Percentiles rank a stretch among this genome's conserved stretches.
Evolutionary conservation across 1,140 invertebrate species (phyloP).

Genomic region (Metaphire vulgaris): DNA sequence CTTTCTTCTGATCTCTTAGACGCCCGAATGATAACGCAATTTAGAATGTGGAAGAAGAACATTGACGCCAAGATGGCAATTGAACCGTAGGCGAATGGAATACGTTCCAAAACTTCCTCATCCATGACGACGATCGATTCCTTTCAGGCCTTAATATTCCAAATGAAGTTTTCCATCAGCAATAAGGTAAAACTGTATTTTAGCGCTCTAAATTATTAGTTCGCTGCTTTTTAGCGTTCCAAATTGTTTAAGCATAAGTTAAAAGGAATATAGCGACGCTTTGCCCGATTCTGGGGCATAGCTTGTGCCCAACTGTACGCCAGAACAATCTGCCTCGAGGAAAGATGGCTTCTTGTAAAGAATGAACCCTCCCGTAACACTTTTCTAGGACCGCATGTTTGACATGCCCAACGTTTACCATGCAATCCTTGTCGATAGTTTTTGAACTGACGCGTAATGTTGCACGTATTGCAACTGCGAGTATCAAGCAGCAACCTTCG

Average conservation of each 20-base stretch:
- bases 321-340: no score
- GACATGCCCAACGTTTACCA: no score
- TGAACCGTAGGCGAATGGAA: not conserved
- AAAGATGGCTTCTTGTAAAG: no score
- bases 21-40: not conserved
- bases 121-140: not conserved
- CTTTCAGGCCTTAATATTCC: not conserved
- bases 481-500: no score
- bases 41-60: not conserved
- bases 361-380: no score
- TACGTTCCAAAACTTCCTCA: not conserved
- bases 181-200: not conserved
- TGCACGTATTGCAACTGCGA: no score
- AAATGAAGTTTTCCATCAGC: not conserved
- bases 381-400: no score
- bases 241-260: not conserved
- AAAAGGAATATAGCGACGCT: not conserved
- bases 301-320: not conserved
- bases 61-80: not conserved
- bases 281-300: not conserved
- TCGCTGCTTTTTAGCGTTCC: no score
- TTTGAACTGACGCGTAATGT: no score
- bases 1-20: not conserved
- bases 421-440: no score
- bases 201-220: not conserved